phyloP scores from a whole-genome alignment of 2,113 vertebrate genomes.

The Ailuropoda melanoleuca region DNA sequence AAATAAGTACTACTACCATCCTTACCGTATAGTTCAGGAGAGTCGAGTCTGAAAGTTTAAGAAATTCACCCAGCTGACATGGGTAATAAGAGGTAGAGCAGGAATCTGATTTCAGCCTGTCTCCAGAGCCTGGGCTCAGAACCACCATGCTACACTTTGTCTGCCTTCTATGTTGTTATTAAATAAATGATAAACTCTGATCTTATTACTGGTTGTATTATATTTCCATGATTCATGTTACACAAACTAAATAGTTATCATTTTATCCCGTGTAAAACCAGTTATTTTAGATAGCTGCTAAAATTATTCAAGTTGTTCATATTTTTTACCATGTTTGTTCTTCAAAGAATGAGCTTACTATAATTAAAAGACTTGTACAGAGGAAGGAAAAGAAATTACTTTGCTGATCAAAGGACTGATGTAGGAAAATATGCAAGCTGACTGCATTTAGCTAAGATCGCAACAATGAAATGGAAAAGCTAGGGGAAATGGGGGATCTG shows the following conservation, averaged over 20 bases:
- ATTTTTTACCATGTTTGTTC: conserved; percentile 73
- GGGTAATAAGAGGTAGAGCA: neutral
- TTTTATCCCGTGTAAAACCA: conserved; percentile 44
- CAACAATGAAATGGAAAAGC: conserved; percentile 66
- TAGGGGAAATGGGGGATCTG: conserved; percentile 58
- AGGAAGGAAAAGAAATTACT: conserved; percentile 55
- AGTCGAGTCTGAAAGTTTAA: neutral
- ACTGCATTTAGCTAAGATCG: conserved; percentile 42
- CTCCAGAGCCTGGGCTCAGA: neutral
- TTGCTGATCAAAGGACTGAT: conserved; percentile 61
- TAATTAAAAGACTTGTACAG: conserved; percentile 67
- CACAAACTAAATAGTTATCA: conserved; percentile 30
- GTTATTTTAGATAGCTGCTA: conserved; percentile 54
- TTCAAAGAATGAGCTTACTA: conserved; percentile 70
- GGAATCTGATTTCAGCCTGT: neutral
- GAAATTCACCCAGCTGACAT: neutral
- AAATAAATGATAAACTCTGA: neutral
- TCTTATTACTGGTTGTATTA: conserved; percentile 26
- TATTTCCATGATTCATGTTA: conserved; percentile 21
- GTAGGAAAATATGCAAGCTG: conserved; percentile 60
- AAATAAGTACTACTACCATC: neutral
- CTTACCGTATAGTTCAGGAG: neutral
- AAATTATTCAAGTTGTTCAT: conserved; percentile 71
- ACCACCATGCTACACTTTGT: neutral
- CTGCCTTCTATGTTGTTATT: neutral